Conservation (phyloP, 2,888 invertebrate species). For the Oscheius sp. region DNA sequence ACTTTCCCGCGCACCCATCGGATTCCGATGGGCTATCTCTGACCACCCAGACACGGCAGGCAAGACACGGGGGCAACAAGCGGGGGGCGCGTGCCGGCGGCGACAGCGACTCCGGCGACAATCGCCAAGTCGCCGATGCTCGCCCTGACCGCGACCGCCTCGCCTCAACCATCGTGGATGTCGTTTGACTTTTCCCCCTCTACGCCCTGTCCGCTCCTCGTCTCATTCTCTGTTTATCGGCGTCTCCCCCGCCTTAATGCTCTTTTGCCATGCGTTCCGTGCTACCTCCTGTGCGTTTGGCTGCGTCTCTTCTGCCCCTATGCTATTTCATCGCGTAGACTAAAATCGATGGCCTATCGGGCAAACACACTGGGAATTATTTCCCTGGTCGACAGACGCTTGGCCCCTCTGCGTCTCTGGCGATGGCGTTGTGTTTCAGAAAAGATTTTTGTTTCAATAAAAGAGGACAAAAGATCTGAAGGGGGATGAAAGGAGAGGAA, state of each 20-base stretch:
- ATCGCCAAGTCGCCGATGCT: conserved; percentile 22
- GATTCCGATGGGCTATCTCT: too few species aligned
- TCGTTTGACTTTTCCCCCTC: conserved; percentile 5
- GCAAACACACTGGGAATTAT: conserved; percentile 20
- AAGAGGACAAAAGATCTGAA: too few species aligned
- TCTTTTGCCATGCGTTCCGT: not conserved
- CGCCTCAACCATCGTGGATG: too few species aligned
- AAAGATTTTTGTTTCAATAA: conserved; percentile 21
- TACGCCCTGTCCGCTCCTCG: conserved; percentile 9
- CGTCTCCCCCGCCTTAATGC: not conserved
- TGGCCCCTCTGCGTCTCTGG: conserved; percentile 5
- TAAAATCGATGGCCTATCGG: conserved; percentile 35
- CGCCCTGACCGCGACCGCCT: conserved; percentile 26
- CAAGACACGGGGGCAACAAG: not conserved
- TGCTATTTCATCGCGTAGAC: conserved; percentile 9
- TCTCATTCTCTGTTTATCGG: too few species aligned
- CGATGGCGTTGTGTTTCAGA: not conserved
- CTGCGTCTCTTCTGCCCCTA: conserved; percentile 9
- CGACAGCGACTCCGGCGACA: conserved; percentile 21
- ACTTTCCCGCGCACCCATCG: too few species aligned
- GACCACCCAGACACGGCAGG: not conserved
- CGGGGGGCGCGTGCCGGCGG: not conserved
- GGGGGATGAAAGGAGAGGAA: too few species aligned
- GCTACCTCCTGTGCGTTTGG: conserved; percentile 8
- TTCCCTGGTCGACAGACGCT: not conserved